Base-by-base conservation (phyloP, 2,797 vertebrate genomes). In the Apogon talboti region DNA sequence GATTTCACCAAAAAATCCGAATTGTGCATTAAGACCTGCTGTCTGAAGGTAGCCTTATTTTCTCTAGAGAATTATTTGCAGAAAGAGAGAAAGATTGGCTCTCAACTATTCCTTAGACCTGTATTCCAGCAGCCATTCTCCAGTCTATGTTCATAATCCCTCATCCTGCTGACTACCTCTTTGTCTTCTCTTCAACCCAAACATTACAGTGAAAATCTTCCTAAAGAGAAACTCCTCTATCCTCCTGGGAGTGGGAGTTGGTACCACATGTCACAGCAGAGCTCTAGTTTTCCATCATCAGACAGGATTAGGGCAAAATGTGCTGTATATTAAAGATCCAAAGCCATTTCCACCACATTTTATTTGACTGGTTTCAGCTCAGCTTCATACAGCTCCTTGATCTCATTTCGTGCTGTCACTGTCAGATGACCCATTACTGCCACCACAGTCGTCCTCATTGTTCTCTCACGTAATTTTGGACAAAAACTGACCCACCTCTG, bases 251-350 rank as follows among this genome's bases (percentile, higher is more conserved):
- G 19, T 11, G 13, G 18, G 8, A 40, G 12, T 4, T 24, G 0
- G 1, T 30, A 38, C 44, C 28, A 16, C 0, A 0, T 41, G 0
- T 51, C 46, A 4, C 24, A 13, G 0, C 6, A 14, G 15, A 42
- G 42, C 0, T 65, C 76, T 14, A 19, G 70, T 14, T 69, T 61
- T 1, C 59, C 16, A 2, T 78, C 75, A 2, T 51, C 59, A 2
- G 70, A 73, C 33, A 78, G 24, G 11, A 28, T 2, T 5, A 78
- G 70, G 2, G 41, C 15, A 5, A 60, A 44, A 60, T 68, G 70
- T 0, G 70, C 75, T 0, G 70, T 69, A 1, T 21, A 21, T 21
- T 64, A 35, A 0, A 59, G 53, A 50, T 78, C 58, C 59, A 78
- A 44, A 35, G 45, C 43, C 19, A 78, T 49, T 0, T 65, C 49